phyloP scores from a whole-genome alignment of 2,888 invertebrate genomes.

The Drosophila paramelanica region DNA sequence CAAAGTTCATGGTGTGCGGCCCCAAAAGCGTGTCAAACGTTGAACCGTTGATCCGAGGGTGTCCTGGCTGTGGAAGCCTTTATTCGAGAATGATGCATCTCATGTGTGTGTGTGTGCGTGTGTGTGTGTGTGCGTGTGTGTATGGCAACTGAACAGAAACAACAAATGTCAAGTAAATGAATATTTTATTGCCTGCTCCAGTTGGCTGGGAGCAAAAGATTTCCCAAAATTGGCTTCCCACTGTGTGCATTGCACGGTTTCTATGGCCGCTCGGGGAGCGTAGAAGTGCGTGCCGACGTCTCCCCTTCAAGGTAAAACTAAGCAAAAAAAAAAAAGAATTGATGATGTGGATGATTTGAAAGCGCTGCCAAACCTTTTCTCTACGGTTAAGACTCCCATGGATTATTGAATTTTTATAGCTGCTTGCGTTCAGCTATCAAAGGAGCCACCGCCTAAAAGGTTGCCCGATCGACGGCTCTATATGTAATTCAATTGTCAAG shows the following conservation, averaged over 20 bases:
- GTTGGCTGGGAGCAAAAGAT: conserved; percentile 19
- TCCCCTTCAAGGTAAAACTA: conserved; percentile 12
- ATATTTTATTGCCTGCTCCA: conserved; percentile 67
- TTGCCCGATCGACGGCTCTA: neutral
- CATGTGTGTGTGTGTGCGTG: neutral
- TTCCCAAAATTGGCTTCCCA: conserved; percentile 70
- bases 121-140: neutral
- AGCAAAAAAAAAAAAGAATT: conserved; percentile 17
- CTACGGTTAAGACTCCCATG: conserved; percentile 5
- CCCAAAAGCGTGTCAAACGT: conserved; percentile 51
- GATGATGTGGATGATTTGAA: conserved; percentile 41
- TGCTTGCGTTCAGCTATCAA: conserved; percentile 15
- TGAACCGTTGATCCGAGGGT: conserved; percentile 21
- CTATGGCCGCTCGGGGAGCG: conserved; percentile 59
- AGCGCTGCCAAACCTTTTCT: conserved; percentile 4
- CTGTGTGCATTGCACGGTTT: conserved; percentile 49
- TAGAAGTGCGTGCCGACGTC: conserved; percentile 44
- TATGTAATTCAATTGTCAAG: neutral
- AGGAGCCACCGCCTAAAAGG: conserved; percentile 3
- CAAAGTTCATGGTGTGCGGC: conserved; percentile 42
- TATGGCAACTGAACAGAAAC: conserved; percentile 31
- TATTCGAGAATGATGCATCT: conserved; percentile 66
- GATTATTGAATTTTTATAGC: conserved; percentile 36
- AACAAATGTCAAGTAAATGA: conserved; percentile 69
- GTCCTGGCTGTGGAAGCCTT: conserved; percentile 20